Percentiles rank a stretch among this genome's conserved stretches.
Conservation (phyloP, 2,113 vertebrate genomes). For the Anarrhichthys ocellatus region DNA sequence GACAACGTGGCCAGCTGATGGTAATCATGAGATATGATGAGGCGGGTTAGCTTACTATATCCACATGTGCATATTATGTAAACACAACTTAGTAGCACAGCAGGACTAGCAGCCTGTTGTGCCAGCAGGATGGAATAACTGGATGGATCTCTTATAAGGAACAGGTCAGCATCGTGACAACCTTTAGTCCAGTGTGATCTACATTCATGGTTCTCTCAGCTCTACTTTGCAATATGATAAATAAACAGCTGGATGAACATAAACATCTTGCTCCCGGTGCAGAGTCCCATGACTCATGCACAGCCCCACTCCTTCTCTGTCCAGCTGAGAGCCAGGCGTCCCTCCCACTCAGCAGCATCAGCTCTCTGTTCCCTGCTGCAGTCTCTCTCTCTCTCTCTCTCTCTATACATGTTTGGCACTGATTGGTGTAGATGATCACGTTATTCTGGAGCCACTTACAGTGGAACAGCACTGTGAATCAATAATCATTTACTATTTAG, state of each 20-base stretch:
- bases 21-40: no score
- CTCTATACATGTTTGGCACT: not conserved
- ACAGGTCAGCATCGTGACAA: no score
- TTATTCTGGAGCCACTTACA: not conserved
- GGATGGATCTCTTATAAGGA: no score
- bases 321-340: constrained; percentile 1
- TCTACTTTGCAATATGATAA: not conserved
- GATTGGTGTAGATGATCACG: not conserved
- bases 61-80: no score
- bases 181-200: not conserved
- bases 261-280: not conserved
- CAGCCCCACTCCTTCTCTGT: not conserved
- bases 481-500: constrained; percentile 3
- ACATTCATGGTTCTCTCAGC: not conserved
- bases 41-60: no score
- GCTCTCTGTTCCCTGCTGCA: not conserved
- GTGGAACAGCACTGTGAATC: not conserved
- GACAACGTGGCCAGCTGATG: no score
- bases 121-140: no score
- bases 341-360: constrained; percentile 35
- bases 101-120: no score
- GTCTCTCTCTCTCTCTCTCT: not conserved
- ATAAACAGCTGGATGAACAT: not conserved
- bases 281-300: not conserved
- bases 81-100: no score